Evolutionary conservation across 2,888 invertebrate genomes (phyloP).

Genomic region (Lathronympha strigana): DNA sequence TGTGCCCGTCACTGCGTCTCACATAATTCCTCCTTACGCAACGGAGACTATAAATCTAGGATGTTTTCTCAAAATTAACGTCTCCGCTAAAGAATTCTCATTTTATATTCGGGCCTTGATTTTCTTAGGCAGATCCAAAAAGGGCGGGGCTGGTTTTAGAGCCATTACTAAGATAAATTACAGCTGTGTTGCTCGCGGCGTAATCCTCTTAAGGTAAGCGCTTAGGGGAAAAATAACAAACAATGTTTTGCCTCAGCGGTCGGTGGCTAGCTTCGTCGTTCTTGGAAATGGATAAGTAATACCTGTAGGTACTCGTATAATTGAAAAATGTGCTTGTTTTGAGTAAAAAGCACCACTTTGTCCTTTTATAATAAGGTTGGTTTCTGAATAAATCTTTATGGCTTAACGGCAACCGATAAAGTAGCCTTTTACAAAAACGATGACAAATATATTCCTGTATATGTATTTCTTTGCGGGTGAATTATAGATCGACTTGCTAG

Average conservation of each 20-base stretch:
- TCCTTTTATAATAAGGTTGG: too few relatives aligned
- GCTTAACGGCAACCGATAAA: too few relatives aligned
- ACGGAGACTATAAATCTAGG: constrained; percentile 67
- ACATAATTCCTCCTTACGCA: constrained; percentile 46
- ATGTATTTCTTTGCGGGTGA: too few relatives aligned
- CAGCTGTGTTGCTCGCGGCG: constrained; percentile 60
- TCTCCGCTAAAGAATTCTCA: constrained; percentile 62
- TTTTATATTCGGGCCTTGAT: constrained; percentile 71
- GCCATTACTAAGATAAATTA: constrained; percentile 79
- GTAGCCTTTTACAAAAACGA: too few relatives aligned
- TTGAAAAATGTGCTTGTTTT: too few relatives aligned
- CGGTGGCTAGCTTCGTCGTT: constrained; percentile 13
- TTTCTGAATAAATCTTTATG: too few relatives aligned
- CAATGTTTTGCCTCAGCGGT: constrained; percentile 48
- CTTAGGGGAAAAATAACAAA: constrained; percentile 58
- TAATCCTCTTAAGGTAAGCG: constrained; percentile 69
- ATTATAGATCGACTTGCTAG: too few relatives aligned
- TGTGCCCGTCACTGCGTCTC: constrained; percentile 18
- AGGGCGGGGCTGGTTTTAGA: constrained; percentile 68
- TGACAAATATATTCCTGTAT: too few relatives aligned
- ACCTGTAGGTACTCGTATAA: too few relatives aligned
- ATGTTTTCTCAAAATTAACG: constrained; percentile 70
- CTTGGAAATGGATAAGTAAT: background rate
- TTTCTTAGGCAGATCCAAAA: constrained; percentile 71
- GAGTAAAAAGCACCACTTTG: too few relatives aligned